phyloP scores from a whole-genome alignment of 1,140 invertebrate genomes.

The Drosophila rufa region DNA sequence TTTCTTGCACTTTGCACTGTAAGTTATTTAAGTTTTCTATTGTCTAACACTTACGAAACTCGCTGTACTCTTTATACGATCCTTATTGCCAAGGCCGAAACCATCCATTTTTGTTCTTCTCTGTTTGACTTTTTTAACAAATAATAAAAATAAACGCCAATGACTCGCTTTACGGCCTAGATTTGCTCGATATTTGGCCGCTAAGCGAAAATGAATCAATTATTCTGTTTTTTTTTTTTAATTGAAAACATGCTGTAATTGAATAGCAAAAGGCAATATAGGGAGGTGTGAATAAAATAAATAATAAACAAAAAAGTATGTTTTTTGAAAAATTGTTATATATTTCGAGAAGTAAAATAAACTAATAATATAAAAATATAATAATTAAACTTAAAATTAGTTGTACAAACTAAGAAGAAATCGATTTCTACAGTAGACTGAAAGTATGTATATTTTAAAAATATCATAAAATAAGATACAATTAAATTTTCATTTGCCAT shows the following conservation, averaged over 20 bases:
- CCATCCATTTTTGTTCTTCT: slow-evolving; percentile 9
- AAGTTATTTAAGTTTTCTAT: slow-evolving; percentile 25
- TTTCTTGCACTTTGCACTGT: slow-evolving; percentile 21
- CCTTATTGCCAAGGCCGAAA: slow-evolving; percentile 28
- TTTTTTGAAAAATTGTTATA: slow-evolving; percentile 76
- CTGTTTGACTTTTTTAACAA: neutral
- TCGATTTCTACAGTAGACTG: slow-evolving; percentile 47
- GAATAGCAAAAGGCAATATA: too few species aligned
- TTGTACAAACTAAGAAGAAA: slow-evolving; percentile 60
- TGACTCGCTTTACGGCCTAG: too few species aligned
- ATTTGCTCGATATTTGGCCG: too few species aligned
- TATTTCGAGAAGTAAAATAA: slow-evolving; percentile 76
- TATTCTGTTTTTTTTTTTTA: too few species aligned
- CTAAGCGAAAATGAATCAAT: too few species aligned
- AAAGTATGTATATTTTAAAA: slow-evolving; percentile 48
- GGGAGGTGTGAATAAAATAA: neutral
- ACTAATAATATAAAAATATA: slow-evolving; percentile 72
- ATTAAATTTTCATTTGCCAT: slow-evolving; percentile 47
- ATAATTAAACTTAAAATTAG: slow-evolving; percentile 38
- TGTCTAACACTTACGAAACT: slow-evolving; percentile 40
- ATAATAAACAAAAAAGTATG: slow-evolving; percentile 16
- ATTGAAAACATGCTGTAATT: too few species aligned
- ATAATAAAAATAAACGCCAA: neutral
- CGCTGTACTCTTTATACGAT: neutral
- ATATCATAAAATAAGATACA: slow-evolving; percentile 47